Base-by-base conservation (phyloP, 2,888 invertebrate genomes). In the Drosophila picticornis region DNA sequence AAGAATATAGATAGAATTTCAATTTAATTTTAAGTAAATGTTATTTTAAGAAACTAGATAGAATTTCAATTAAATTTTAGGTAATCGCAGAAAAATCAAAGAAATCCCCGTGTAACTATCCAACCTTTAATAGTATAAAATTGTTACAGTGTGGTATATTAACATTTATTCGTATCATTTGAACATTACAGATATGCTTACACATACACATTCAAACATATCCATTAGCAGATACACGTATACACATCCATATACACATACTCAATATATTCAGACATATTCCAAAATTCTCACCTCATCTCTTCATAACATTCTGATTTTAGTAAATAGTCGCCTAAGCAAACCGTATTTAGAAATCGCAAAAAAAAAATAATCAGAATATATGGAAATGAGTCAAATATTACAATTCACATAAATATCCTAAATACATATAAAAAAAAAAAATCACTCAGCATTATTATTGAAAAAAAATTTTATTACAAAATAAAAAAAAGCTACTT, bases 231-330 rank as follows among this genome's bases (percentile, higher is more conserved):
- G 58, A 61, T 58, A 72, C 66, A 73, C 57, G 34, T 72, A 55
- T 57, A 71, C 74, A 77, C 75, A 75, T 56, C 38, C 74, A 77
- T 63, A 72, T 55, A 22, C 63, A 63, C 53, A 72, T 56, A 59
- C 57, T 50, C 71, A 32, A 34, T 10, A 34, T 34, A 25, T 29
- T 46, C 31, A 34, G 19, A 70, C 50, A 66, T 40, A 57, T 50
- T 67, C 46, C 36, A 50, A 48, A 50, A 55, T 50, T 34, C 53
- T 68, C 69, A 66, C 50, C n/a, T n/a, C 66, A 40, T 27, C 25
- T 68, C 25, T 36, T 36, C 1, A n/a, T 46, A 16, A n/a, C 48
- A 67, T 36, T 38, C 53, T 48, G 29, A 52, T 53, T 48, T 25
- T 25, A 22, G 43, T 5, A 22, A 43, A 43, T 22, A 43, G 43